Conservation (phyloP, 2,797 vertebrate genomes). For the Arnoldichthys spilopterus region DNA sequence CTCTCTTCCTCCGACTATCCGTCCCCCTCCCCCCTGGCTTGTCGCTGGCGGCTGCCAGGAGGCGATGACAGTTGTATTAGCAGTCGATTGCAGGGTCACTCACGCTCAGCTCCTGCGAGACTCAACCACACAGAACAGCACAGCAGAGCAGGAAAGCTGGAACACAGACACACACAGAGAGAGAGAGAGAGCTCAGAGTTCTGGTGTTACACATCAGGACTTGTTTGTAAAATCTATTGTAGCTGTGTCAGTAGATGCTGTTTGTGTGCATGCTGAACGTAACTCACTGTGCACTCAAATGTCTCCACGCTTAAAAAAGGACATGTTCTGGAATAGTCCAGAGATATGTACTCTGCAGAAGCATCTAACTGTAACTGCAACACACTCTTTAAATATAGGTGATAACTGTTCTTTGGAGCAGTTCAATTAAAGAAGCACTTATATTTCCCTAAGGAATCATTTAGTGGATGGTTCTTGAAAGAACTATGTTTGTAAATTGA, state of each 20-base stretch:
- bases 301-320: neutral
- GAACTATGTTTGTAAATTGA: no score
- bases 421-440: no score
- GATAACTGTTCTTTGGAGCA: neutral
- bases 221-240: constrained; percentile 27
- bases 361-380: neutral
- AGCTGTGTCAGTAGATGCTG: constrained; percentile 8
- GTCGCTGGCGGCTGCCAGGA: constrained; percentile 65
- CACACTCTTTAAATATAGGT: neutral
- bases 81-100: constrained; percentile 79
- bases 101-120: constrained; percentile 72
- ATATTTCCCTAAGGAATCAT: no score
- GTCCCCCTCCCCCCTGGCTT: constrained; percentile 46
- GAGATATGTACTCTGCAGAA: neutral
- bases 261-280: constrained; percentile 11
- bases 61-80: constrained; percentile 81
- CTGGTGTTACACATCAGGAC: constrained; percentile 10
- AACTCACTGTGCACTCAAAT: neutral
- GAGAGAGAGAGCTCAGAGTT: constrained; percentile 15
- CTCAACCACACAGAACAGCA: constrained; percentile 50
- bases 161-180: neutral
- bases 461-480: no score
- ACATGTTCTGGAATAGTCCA: neutral
- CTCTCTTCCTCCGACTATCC: constrained; percentile 20
- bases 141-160: constrained; percentile 33